Base-by-base conservation (phyloP, 2,113 vertebrate species). In the Aix galericulata region DNA sequence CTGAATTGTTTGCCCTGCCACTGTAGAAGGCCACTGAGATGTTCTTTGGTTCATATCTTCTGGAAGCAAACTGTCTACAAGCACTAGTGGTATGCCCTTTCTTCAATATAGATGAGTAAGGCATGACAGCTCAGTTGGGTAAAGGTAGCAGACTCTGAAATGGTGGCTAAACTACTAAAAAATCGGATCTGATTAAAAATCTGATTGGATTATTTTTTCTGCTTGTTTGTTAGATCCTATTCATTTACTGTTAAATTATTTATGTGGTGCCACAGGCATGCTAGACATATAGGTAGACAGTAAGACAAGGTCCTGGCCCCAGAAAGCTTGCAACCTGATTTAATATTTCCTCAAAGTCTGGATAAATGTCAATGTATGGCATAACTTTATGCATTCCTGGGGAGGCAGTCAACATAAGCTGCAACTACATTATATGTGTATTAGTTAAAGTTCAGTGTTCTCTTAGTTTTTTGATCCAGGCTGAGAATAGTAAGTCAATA, bases 361-460 rank as follows among this genome's bases (percentile, higher is more conserved):
- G 89, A 83, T 89, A 67, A 94, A 91, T 26, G 86, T 86, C 79
- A 50, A 40, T 36, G 8, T 71, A 82, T 83, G 68, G 64, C 58
- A 77, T 76, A 93, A 88, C 34, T 90, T 86, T 46, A 82, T 25
- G 25, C 58, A 59, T 75, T 82, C 80, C 88, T 72, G 67, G 53
- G 36, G 34, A 92, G 34, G 58, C 53, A 78, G 73, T 60, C 56
- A 89, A 90, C 38, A 23, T 86, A 75, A 86, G 76, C 44, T 77
- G 50, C 31, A 85, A 78, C n/a, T 16, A 31, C 8, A 29, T 91
- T 92, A 73, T 71, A 63, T 16, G 20, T 44, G 22, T n/a, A 91
- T 77, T 95, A 95, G 62, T 94, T 90, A 93, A 91, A 96, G 74
- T 86, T 76, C 38, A 79, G 56, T 76, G 15, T 87, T 91, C 56